Conservation (phyloP, 2,888 invertebrate species). For the Stenichneumon culpator region DNA sequence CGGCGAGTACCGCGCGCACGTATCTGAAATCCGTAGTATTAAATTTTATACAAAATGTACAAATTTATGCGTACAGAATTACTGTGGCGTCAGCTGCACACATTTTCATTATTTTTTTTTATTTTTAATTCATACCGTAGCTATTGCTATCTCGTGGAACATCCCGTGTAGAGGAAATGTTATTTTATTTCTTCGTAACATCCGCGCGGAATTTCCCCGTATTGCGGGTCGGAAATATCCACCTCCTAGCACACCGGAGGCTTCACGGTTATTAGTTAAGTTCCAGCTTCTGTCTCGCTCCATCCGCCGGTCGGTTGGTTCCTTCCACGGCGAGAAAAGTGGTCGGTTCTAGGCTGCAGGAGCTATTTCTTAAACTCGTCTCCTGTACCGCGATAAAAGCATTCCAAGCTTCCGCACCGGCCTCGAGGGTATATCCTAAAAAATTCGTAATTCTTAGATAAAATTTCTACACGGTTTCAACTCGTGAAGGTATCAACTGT, state of each 20-base stretch:
- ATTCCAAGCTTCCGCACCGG: neutral
- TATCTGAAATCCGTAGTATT: neutral
- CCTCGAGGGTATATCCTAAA: neutral
- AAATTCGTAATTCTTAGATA: neutral
- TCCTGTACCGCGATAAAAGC: neutral
- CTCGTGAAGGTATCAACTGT: neutral
- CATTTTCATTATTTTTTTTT: neutral
- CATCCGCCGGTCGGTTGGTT: constrained; percentile 4
- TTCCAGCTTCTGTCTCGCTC: neutral
- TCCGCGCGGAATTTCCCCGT: constrained; percentile 19
- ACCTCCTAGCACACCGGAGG: constrained; percentile 38
- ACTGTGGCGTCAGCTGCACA: neutral
- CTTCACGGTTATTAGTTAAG: constrained; percentile 13
- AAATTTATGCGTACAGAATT: neutral
- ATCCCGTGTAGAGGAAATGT: neutral
- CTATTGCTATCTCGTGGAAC: neutral
- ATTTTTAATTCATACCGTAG: neutral
- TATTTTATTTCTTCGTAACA: constrained; percentile 29
- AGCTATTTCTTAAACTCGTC: neutral
- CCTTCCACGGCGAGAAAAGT: neutral
- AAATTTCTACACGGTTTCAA: neutral
- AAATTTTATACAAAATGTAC: neutral
- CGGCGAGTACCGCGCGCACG: neutral
- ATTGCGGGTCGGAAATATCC: constrained; percentile 55
- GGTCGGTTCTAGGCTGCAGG: neutral